phyloP scores from a whole-genome alignment of 2,888 invertebrate species.

The Acleris sparsana region DNA sequence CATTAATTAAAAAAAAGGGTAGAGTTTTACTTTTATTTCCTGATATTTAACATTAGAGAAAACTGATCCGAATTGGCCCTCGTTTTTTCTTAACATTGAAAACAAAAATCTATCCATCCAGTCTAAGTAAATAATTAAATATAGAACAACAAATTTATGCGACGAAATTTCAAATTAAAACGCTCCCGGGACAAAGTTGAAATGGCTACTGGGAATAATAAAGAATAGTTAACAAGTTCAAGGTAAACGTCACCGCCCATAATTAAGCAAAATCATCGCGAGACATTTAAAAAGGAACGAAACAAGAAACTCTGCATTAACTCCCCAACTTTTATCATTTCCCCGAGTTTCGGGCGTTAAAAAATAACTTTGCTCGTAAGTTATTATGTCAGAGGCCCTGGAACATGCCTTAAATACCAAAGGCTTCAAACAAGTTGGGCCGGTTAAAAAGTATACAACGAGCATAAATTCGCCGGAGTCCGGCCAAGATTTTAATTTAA shows the following conservation, averaged over 20 bases:
- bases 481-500: slow-evolving; percentile 79
- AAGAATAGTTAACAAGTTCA: slow-evolving; percentile 33
- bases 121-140: too few species aligned
- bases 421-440: slow-evolving; percentile 38
- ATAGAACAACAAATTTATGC: too few species aligned
- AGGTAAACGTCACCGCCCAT: slow-evolving; percentile 30
- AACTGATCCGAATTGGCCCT: too few species aligned
- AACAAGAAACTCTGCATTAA: slow-evolving; percentile 40
- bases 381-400: slow-evolving; percentile 35
- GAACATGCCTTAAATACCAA: slow-evolving; percentile 41
- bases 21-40: too few species aligned
- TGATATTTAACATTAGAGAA: too few species aligned
- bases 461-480: slow-evolving; percentile 65
- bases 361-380: slow-evolving; percentile 40
- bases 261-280: slow-evolving; percentile 42
- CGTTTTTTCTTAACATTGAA: too few species aligned
- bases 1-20: too few species aligned
- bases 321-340: slow-evolving; percentile 42
- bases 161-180: background rate
- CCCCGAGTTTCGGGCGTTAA: slow-evolving; percentile 37
- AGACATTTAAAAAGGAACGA: slow-evolving; percentile 39
- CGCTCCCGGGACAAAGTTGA: background rate
- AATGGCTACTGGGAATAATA: slow-evolving; percentile 9
- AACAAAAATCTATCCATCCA: too few species aligned
- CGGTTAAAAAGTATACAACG: slow-evolving; percentile 57